Evolutionary conservation across 1,140 invertebrate genomes (phyloP).

Genomic region (Pachypsylla venusta): DNA sequence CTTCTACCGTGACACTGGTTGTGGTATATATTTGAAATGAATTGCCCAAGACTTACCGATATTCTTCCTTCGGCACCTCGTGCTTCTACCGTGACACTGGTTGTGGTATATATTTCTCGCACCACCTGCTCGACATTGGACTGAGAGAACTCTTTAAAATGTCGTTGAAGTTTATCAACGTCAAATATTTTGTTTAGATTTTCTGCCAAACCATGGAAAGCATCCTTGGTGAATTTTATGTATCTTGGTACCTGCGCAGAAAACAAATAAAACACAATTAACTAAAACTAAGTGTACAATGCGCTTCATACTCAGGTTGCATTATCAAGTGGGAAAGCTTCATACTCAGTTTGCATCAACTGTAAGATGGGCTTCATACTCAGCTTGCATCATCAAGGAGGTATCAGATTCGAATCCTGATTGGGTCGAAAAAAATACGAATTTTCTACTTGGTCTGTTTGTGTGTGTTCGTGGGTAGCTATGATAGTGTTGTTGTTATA

Average conservation of each 20-base stretch:
- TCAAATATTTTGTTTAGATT: constrained; percentile 91
- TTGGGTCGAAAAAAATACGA: no score
- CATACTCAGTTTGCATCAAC: background rate
- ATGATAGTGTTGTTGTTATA: no score
- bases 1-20: constrained; percentile 75
- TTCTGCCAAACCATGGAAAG: constrained; percentile 80
- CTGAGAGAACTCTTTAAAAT: constrained; percentile 72
- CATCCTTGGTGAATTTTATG: constrained; percentile 80
- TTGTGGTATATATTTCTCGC: constrained; percentile 77
- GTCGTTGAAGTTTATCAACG: constrained; percentile 41
- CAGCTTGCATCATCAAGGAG: background rate
- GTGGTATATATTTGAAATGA: constrained; percentile 85
- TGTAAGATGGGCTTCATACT: background rate
- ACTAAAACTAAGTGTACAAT: background rate
- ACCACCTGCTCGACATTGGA: constrained; percentile 69
- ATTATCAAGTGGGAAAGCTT: background rate
- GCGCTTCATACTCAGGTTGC: background rate
- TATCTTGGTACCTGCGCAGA: constrained; percentile 72
- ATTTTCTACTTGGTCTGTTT: no score
- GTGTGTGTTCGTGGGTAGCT: no score
- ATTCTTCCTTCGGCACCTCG: constrained; percentile 60
- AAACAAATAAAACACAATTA: constrained; percentile 20
- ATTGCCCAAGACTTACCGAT: constrained; percentile 33
- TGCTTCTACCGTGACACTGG: constrained; percentile 74
- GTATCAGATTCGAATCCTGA: no score